These are phyloP conservation scores for Amphipyra berbera DNA, from an alignment of 2,888 invertebrate genomes.

Conservation along the genomic window DNA sequence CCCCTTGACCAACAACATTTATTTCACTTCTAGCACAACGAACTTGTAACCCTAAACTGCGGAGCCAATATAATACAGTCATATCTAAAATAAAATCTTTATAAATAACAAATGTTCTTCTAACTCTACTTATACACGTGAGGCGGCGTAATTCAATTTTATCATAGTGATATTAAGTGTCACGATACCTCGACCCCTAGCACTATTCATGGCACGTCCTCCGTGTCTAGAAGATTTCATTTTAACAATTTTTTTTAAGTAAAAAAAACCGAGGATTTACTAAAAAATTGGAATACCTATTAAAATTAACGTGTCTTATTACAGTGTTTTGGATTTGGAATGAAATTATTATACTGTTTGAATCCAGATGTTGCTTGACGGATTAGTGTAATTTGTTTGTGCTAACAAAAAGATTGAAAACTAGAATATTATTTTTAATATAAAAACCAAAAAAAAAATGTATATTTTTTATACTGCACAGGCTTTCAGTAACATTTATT, in stretches of 20 bases:
- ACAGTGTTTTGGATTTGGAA: slow-evolving; percentile 22
- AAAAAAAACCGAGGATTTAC: slow-evolving; percentile 11
- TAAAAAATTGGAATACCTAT: slow-evolving; percentile 20
- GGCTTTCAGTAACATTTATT: no score
- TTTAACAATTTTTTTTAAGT: slow-evolving; percentile 49
- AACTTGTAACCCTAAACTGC: slow-evolving; percentile 23
- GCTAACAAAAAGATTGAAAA: slow-evolving; percentile 11
- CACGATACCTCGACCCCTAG: slow-evolving; percentile 66
- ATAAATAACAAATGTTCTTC: slow-evolving; percentile 11
- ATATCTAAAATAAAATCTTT: background rate
- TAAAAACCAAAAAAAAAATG: no score
- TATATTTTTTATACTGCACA: no score
- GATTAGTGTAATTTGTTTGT: slow-evolving; percentile 38
- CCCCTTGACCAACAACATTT: no score
- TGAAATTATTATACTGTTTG: slow-evolving; percentile 13
- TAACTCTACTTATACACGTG: slow-evolving; percentile 53
- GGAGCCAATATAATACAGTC: background rate
- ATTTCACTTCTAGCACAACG: background rate
- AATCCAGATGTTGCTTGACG: slow-evolving; percentile 40
- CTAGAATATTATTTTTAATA: slow-evolving; percentile 10
- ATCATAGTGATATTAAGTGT: slow-evolving; percentile 81
- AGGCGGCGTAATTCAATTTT: slow-evolving; percentile 76
- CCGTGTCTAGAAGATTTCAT: slow-evolving; percentile 61
- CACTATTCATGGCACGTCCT: slow-evolving; percentile 68
- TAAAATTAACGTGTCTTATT: slow-evolving; percentile 14